Conservation (phyloP, 2,113 vertebrate genomes). For the Clinocottus analis region DNA sequence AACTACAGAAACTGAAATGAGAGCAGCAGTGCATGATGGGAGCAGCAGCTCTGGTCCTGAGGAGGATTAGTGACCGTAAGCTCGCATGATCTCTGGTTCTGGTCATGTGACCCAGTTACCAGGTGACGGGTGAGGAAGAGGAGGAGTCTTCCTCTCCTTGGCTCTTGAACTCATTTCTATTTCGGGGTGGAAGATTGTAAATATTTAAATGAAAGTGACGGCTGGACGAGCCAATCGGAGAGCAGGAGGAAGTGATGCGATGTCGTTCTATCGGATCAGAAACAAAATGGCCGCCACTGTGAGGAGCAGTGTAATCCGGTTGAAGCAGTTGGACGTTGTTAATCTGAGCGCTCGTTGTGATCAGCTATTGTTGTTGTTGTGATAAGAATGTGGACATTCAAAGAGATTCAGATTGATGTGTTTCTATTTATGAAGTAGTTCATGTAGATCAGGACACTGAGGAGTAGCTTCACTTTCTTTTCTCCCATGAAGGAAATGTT, state of each 20-base stretch:
- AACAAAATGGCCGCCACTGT: neutral
- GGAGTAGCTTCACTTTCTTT: too few relatives aligned
- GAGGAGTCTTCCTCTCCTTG: too few relatives aligned
- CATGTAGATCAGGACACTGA: too few relatives aligned
- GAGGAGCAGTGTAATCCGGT: too few relatives aligned
- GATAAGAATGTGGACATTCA: too few relatives aligned
- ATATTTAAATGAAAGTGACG: constrained; percentile 13
- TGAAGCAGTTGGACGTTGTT: too few relatives aligned
- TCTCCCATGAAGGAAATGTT: too few relatives aligned
- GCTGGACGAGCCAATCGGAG: neutral
- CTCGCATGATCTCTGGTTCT: constrained; percentile 25
- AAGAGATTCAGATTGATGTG: too few relatives aligned
- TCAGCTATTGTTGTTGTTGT: too few relatives aligned
- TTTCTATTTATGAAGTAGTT: too few relatives aligned
- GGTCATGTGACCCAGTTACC: neutral
- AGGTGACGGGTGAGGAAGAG: neutral
- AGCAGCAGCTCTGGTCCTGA: neutral
- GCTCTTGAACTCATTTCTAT: neutral
- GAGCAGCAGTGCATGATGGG: neutral
- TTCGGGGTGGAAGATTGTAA: neutral
- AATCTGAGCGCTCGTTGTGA: too few relatives aligned
- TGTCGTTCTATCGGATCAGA: too few relatives aligned
- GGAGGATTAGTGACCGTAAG: constrained; percentile 22
- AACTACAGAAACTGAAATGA: neutral
- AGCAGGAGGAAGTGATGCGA: neutral